phyloP scores from a whole-genome alignment of 2,113 vertebrate genomes.

The Cebidichthys violaceus region DNA sequence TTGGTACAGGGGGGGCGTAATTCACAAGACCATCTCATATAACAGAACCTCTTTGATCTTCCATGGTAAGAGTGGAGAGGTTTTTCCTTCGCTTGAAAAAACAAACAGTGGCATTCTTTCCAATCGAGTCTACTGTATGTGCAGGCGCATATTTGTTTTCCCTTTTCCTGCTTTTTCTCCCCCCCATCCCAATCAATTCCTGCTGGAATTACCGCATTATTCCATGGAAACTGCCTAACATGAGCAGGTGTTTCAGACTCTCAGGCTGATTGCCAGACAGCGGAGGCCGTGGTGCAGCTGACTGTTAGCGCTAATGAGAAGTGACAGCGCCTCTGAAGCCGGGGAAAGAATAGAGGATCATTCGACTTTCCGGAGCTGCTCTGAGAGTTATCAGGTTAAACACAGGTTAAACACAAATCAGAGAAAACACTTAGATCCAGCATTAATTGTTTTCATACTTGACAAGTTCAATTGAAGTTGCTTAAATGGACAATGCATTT shows the following conservation, averaged over 20 bases:
- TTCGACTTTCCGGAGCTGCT: slow-evolving; percentile 65
- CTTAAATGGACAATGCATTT: slow-evolving; percentile 6
- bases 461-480: slow-evolving; percentile 50
- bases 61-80: slow-evolving; percentile 50
- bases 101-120: slow-evolving; percentile 81
- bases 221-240: slow-evolving; percentile 81
- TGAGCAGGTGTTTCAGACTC: slow-evolving; percentile 81
- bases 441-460: slow-evolving; percentile 52
- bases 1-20: slow-evolving; percentile 35
- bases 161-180: slow-evolving; percentile 30
- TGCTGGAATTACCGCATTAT: slow-evolving; percentile 83
- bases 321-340: slow-evolving; percentile 78
- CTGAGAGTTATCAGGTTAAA: slow-evolving; percentile 73
- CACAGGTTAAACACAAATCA: slow-evolving; percentile 68
- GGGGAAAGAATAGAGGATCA: slow-evolving; percentile 52
- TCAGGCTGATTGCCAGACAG: slow-evolving; percentile 78
- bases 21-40: slow-evolving; percentile 70
- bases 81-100: slow-evolving; percentile 69
- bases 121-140: slow-evolving; percentile 75
- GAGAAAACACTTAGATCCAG: slow-evolving; percentile 44
- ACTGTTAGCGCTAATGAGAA: slow-evolving; percentile 79
- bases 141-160: slow-evolving; percentile 73
- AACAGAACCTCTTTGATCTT: slow-evolving; percentile 69
- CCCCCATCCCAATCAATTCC: slow-evolving; percentile 80
- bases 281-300: slow-evolving; percentile 72